Base-by-base conservation (phyloP, 2,888 invertebrate species). In the Piscicola geometra region DNA sequence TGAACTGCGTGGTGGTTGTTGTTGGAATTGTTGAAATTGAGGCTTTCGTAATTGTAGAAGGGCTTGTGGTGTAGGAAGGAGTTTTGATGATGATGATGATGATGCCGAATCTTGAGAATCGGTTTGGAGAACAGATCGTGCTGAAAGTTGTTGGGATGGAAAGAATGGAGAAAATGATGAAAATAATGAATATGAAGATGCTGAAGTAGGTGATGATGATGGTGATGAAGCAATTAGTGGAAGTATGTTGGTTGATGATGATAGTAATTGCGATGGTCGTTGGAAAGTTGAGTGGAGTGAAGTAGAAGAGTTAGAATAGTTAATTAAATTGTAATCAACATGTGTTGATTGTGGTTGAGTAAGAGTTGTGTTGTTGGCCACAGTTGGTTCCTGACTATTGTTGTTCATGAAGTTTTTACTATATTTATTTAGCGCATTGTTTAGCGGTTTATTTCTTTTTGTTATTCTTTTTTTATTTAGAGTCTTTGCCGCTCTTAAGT, bases 191-290 rank as follows among this genome's bases (percentile, higher is more conserved):
- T n/a, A 69, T 69, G 36, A 30, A 32, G 69, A 35, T 18, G 36
- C 30, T 30, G 69, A 69, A 15, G 69, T n/a, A 32, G 32, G 35
- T 35, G 36, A 69, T 69, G 69, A 69, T 1, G 69, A 69, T 33
- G 1, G 69, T 2, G 36, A 69, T 33, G 69, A 1, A 66, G 18
- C 50, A 9, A 47, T 9, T n/a, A n/a, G n/a, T n/a, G n/a, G n/a
- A n/a, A n/a, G n/a, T n/a, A n/a, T n/a, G n/a, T n/a, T n/a, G 50
- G 12, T 21, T 47, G 50, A 47, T 47, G 50, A 47, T 15, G 21
- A 47, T 21, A 47, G 9, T 9, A 47, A 47, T 15, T 47, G 9
- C 12, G 21, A 47, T 47, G 21, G 50, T 47, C 12, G 50, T 47
- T 47, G 9, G 50, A 21, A 15, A 15, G 50, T 47, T 47, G 50